Percentiles rank a stretch among this genome's conserved stretches.
Evolutionary conservation across 2,888 invertebrate genomes (phyloP).

Genomic region (Tipula lateralis): DNA sequence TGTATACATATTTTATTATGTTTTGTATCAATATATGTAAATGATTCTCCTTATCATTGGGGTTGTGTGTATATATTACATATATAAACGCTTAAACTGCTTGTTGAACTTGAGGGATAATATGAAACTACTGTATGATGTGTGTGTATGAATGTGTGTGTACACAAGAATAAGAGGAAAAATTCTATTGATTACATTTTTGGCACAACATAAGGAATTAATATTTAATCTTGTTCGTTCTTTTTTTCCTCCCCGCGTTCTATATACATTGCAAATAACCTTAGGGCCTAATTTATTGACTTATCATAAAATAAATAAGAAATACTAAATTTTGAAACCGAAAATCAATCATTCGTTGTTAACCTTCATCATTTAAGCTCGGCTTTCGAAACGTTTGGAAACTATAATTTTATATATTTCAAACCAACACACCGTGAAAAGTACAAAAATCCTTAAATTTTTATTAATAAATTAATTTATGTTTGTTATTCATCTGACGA

Average conservation of each 20-base stretch:
- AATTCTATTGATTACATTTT: not conserved
- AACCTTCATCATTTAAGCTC: too few relatives aligned
- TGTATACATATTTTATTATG: not conserved
- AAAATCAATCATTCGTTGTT: conserved; percentile 24
- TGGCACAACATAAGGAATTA: not conserved
- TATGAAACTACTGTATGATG: not conserved
- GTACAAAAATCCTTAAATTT: not conserved
- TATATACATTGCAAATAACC: not conserved
- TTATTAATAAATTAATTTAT: not conserved
- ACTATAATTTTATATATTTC: too few relatives aligned
- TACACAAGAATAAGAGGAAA: not conserved
- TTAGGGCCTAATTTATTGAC: not conserved
- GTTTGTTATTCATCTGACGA: not conserved
- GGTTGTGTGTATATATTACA: not conserved
- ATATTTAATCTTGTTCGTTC: not conserved
- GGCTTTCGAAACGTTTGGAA: not conserved
- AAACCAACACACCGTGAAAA: not conserved
- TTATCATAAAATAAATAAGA: not conserved
- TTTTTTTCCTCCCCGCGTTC: not conserved
- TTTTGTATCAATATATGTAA: not conserved
- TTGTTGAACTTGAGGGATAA: not conserved
- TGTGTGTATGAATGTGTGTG: too few relatives aligned
- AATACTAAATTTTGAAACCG: not conserved
- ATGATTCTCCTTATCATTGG: not conserved
- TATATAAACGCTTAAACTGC: not conserved